Evolutionary conservation across 1,140 invertebrate genomes (phyloP).

Genomic region (Alviniconcha marisindica): DNA sequence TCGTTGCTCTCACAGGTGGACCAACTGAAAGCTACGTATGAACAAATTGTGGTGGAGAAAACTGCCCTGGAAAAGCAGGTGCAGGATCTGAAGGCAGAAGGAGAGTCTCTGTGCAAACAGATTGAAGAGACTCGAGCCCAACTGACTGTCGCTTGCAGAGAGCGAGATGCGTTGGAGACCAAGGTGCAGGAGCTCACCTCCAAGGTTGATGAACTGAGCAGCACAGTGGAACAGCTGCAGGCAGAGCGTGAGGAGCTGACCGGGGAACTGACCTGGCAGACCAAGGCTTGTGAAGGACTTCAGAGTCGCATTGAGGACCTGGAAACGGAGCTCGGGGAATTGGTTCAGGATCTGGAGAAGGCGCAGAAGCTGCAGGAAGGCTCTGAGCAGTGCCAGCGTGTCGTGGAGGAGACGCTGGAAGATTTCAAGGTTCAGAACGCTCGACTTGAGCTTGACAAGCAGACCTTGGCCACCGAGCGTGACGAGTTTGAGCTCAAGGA

Average conservation of each 20-base stretch:
- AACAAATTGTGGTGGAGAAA: neutral
- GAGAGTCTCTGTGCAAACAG: neutral
- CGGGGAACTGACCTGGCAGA: conserved; percentile 34
- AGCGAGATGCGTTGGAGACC: conserved; percentile 13
- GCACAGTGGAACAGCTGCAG: neutral
- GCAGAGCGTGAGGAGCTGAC: conserved; percentile 10
- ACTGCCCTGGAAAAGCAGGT: neutral
- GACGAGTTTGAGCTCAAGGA: conserved; percentile 41
- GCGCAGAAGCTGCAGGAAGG: conserved; percentile 26
- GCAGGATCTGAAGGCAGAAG: neutral
- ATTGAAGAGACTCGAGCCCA: neutral
- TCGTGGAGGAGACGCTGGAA: conserved; percentile 30
- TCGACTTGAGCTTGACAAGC: conserved; percentile 33
- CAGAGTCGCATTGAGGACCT: conserved; percentile 31
- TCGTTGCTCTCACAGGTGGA: neutral
- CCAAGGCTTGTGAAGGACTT: conserved; percentile 11
- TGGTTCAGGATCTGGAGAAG: conserved; percentile 38
- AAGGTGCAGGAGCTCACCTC: neutral
- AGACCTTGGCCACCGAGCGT: conserved; percentile 37
- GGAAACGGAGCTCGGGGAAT: conserved; percentile 41
- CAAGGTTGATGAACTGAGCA: neutral
- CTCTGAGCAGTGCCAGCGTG: conserved; percentile 26
- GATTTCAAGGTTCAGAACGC: conserved; percentile 40
- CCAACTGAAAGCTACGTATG: neutral
- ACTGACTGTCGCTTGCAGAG: conserved; percentile 13